These are phyloP conservation scores for Dryococelus australis DNA, from an alignment of 2,888 invertebrate species.

Conservation along the genomic window DNA sequence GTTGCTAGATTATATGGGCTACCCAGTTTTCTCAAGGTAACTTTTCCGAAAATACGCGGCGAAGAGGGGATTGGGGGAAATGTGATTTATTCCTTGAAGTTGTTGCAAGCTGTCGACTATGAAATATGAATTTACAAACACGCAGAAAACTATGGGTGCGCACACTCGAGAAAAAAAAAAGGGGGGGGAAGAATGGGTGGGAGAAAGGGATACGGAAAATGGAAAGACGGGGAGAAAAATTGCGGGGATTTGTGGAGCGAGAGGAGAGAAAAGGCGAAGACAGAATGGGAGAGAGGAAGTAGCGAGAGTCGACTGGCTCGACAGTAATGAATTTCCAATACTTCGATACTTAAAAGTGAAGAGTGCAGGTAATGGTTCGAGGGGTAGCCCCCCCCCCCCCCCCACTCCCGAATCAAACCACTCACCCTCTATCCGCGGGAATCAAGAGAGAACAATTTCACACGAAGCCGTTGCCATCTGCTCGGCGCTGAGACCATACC, in stretches of 20 bases:
- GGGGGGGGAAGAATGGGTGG: no score
- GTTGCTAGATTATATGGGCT: no score
- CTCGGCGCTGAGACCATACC: not conserved
- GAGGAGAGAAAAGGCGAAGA: constrained; percentile 7
- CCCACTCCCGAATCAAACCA: no score
- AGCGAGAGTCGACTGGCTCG: constrained; percentile 37
- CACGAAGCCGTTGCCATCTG: not conserved
- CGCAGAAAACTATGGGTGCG: not conserved
- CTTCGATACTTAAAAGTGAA: constrained; percentile 38
- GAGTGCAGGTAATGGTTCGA: constrained; percentile 33
- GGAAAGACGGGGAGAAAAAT: constrained; percentile 6
- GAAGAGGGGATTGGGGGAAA: no score
- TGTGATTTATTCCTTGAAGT: no score
- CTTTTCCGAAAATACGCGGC: no score
- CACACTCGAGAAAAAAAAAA: not conserved
- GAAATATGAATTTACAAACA: constrained; percentile 10
- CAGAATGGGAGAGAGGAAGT: not conserved
- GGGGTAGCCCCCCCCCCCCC: not conserved
- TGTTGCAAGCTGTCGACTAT: not conserved
- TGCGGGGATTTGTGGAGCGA: not conserved
- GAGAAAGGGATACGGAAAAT: not conserved
- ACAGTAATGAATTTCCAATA: constrained; percentile 45
- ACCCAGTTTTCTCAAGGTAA: no score
- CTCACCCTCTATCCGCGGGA: not conserved
- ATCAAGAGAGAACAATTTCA: not conserved